phyloP scores from a whole-genome alignment of 2,113 vertebrate species.

The Tonatia bakeri region DNA sequence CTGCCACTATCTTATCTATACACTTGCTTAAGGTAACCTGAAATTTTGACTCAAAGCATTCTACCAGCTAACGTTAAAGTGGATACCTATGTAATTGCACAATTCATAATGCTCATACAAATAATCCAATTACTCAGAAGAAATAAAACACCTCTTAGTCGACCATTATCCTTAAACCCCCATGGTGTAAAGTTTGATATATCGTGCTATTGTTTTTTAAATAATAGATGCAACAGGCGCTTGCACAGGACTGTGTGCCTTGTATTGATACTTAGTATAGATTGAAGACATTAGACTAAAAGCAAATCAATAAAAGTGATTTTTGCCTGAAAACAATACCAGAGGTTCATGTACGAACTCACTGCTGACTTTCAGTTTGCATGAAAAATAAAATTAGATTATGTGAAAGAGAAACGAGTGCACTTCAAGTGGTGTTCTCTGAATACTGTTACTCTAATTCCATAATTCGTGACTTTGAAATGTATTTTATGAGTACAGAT shows the following conservation, averaged over 20 bases:
- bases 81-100: neutral
- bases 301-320: constrained; percentile 35
- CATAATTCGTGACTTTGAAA: neutral
- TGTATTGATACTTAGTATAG: neutral
- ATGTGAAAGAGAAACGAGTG: neutral
- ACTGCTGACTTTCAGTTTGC: constrained; percentile 32
- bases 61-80: neutral
- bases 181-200: neutral
- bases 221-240: neutral
- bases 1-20: neutral
- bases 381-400: constrained; percentile 30
- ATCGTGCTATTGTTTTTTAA: neutral
- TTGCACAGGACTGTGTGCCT: neutral
- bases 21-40: neutral
- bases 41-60: neutral
- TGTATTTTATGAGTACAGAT: neutral
- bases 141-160: neutral
- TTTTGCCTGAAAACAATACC: constrained; percentile 9
- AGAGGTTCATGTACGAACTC: neutral
- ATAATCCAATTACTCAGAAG: neutral
- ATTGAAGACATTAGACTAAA: neutral
- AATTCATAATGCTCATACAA: neutral
- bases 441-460: neutral
- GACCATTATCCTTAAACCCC: neutral
- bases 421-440: neutral